Conservation (phyloP, 92 coral and sea anemone genomes). For the Pocillopora grandis region DNA sequence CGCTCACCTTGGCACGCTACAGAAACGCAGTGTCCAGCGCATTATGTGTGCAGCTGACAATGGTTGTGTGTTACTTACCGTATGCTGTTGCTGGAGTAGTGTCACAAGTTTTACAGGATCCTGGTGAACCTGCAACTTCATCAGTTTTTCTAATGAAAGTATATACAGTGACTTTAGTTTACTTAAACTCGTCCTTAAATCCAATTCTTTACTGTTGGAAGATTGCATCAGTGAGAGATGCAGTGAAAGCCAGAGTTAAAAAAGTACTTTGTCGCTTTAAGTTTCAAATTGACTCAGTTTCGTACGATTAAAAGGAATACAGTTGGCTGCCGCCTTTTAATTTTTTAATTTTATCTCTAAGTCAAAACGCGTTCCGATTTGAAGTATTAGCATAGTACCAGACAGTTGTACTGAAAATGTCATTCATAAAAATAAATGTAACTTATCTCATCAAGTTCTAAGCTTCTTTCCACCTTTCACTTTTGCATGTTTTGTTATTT, state of each 20-base stretch:
- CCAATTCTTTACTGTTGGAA: conserved; percentile 39
- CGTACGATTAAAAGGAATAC: no score
- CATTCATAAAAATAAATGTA: no score
- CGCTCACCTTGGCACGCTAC: neutral
- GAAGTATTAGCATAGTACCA: no score
- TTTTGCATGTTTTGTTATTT: no score
- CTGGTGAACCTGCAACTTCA: neutral
- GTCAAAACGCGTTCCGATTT: no score
- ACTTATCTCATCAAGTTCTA: no score
- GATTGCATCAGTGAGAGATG: conserved; percentile 4
- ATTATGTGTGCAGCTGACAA: neutral
- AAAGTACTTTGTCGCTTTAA: neutral
- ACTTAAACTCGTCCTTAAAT: conserved; percentile 25
- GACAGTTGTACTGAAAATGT: no score
- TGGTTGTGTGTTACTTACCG: neutral
- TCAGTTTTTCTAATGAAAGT: neutral
- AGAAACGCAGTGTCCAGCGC: neutral
- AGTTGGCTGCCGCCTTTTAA: no score
- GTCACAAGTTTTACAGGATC: neutral
- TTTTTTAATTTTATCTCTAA: no score
- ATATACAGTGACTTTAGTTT: conserved; percentile 1
- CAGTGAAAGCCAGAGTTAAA: conserved; percentile 11
- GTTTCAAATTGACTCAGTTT: no score
- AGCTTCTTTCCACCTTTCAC: no score
- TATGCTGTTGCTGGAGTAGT: neutral